These are phyloP conservation scores for Dendroctonus valens DNA, from an alignment of 1,140 invertebrate genomes.

Conservation along the genomic window DNA sequence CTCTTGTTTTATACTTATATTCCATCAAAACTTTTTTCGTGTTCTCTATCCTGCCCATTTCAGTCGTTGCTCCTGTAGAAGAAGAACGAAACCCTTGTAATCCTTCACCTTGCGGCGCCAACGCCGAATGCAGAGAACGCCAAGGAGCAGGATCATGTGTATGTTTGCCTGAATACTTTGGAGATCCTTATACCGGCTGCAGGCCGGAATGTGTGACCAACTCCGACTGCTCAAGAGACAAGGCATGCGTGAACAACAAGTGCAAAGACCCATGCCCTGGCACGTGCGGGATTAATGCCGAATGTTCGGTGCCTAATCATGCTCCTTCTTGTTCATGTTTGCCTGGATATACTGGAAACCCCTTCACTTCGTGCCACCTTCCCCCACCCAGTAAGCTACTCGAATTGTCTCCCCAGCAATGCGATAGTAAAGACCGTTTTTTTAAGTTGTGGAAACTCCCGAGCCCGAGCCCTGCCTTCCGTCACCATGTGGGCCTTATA, in stretches of 20 bases:
- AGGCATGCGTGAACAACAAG: constrained; percentile 67
- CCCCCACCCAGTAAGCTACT: constrained; percentile 38
- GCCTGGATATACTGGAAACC: constrained; percentile 69
- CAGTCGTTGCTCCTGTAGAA: constrained; percentile 43
- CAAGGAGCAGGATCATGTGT: constrained; percentile 73
- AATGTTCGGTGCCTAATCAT: constrained; percentile 73
- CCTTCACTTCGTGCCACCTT: constrained; percentile 62
- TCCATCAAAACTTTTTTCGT: constrained; percentile 10
- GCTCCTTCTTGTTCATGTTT: constrained; percentile 72
- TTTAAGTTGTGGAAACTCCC: constrained; percentile 46
- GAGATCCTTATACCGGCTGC: constrained; percentile 73
- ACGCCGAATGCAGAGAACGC: constrained; percentile 74
- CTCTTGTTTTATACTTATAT: background rate
- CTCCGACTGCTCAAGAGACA: constrained; percentile 65
- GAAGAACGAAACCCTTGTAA: constrained; percentile 59
- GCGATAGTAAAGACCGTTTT: background rate
- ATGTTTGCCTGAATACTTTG: constrained; percentile 69
- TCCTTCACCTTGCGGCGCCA: constrained; percentile 76
- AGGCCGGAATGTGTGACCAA: constrained; percentile 71
- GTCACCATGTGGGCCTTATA: constrained; percentile 67
- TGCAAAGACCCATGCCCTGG: constrained; percentile 71
- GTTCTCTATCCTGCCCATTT: constrained; percentile 22
- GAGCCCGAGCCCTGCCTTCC: constrained; percentile 60
- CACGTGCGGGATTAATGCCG: constrained; percentile 70
- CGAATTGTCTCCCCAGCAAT: background rate